Evolutionary conservation across 1,140 invertebrate genomes (phyloP).

Genomic region (Sminthurides bifidus): DNA sequence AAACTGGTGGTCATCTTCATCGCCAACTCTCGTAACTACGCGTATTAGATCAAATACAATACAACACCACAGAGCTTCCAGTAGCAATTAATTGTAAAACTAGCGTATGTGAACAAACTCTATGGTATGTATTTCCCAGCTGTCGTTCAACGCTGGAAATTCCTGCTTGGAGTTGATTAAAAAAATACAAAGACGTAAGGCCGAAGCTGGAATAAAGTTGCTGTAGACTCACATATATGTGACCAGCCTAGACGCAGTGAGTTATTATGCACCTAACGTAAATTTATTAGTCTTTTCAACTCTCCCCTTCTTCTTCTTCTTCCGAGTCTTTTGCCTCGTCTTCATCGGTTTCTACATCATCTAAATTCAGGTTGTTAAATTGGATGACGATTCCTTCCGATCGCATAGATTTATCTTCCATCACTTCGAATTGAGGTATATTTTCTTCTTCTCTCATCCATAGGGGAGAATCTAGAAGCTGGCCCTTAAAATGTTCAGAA

Average conservation of each 20-base stretch:
- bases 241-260: neutral
- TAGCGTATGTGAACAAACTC: too few species aligned
- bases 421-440: constrained; percentile 11
- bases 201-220: too few species aligned
- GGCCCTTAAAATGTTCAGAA: constrained; percentile 60
- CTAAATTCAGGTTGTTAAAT: neutral
- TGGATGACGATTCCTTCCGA: constrained; percentile 7
- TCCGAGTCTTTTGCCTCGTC: neutral
- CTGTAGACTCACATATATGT: neutral
- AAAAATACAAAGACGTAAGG: too few species aligned
- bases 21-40: too few species aligned
- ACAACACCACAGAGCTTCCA: too few species aligned
- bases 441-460: constrained; percentile 62
- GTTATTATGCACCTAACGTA: neutral
- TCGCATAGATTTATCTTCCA: constrained; percentile 11
- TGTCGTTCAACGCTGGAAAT: too few species aligned
- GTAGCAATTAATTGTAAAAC: too few species aligned
- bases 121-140: too few species aligned
- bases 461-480: constrained; percentile 65
- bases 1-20: too few species aligned
- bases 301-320: neutral
- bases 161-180: too few species aligned
- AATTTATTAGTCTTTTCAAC: neutral
- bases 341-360: neutral
- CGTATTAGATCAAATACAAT: too few species aligned